These are phyloP conservation scores for Metalampra italica DNA, from an alignment of 2,888 invertebrate species.

Conservation along the genomic window DNA sequence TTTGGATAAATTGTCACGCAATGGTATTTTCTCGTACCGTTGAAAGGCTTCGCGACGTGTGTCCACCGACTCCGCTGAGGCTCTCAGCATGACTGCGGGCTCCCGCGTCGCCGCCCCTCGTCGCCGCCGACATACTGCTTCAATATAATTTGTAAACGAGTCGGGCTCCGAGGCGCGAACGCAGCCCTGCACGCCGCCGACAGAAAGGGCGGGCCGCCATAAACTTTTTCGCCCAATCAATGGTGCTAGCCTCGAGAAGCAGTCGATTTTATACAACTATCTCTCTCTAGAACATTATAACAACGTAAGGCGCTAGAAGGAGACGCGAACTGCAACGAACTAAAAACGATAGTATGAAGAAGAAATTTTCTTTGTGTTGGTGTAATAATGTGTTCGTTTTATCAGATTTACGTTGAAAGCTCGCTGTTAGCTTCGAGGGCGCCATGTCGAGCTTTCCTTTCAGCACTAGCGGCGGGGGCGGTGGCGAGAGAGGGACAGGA, in stretches of 20 bases:
- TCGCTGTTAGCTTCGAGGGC: slow-evolving; percentile 70
- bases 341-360: slow-evolving; percentile 34
- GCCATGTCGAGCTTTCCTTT: slow-evolving; percentile 48
- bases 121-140: slow-evolving; percentile 69
- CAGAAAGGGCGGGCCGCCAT: slow-evolving; percentile 57
- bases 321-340: slow-evolving; percentile 21
- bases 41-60: slow-evolving; percentile 70
- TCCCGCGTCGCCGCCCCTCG: slow-evolving; percentile 75
- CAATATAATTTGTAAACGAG: slow-evolving; percentile 57
- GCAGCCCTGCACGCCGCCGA: slow-evolving; percentile 54
- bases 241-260: slow-evolving; percentile 35
- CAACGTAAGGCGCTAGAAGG: slow-evolving; percentile 23
- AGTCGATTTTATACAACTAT: slow-evolving; percentile 25
- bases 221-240: slow-evolving; percentile 74
- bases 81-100: slow-evolving; percentile 77
- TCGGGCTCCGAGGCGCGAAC: slow-evolving; percentile 57
- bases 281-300: slow-evolving; percentile 34
- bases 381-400: slow-evolving; percentile 73
- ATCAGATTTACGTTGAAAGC: slow-evolving; percentile 78
- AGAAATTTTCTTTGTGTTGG: slow-evolving; percentile 72
- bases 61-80: slow-evolving; percentile 72
- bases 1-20: slow-evolving; percentile 58
- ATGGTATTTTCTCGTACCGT: slow-evolving; percentile 61
- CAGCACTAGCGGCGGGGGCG: slow-evolving; percentile 12
- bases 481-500: slow-evolving; percentile 40